Base-by-base conservation (phyloP, 2,888 invertebrate species). In the Adela reaumurella region DNA sequence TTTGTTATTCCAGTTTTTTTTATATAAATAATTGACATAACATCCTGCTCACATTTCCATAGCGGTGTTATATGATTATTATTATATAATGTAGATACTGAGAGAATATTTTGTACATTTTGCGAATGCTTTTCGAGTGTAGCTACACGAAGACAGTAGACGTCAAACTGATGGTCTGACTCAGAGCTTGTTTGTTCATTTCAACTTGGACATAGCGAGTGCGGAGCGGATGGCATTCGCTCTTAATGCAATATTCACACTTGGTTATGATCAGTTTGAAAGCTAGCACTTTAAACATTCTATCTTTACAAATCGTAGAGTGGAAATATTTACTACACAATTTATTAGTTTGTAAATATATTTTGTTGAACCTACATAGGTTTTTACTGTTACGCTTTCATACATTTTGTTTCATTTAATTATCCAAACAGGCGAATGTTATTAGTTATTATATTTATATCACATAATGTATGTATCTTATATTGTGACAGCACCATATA, bases 1-100 rank as follows among this genome's bases (percentile, higher is more conserved):
- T 63, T 46, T 46, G 45, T 20, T 49, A 24, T 46, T 43, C 2
- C 29, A 49, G 46, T 47, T 44, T 48, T 47, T 44, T 48, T 51
- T 49, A 29, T 47, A 43, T 43, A 47, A 42, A 46, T 50, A 45
- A 48, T 51, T 46, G 19, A 44, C 46, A 43, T 43, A 49, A 43
- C 24, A 46, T 49, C 35, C 46, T 46, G 42, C 28, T 5, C 43
- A 43, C 42, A 46, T 49, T 46, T 20, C 10, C 42, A 47, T 29
- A 47, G 19, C 47, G 42, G 19, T 35, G 35, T 35, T 24, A 35
- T 35, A 35, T 14, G 24, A 24, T 24, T 24, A 24, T 8, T 24
- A 24, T 24, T 6, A 4, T 24, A 24, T 24, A 24, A 24, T 24
- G 24, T 24, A 24, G 24, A 24, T 24, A 24, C 4, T 24, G 24